Base-by-base conservation (phyloP, 2,888 invertebrate species). In the Drosophila mettleri region DNA sequence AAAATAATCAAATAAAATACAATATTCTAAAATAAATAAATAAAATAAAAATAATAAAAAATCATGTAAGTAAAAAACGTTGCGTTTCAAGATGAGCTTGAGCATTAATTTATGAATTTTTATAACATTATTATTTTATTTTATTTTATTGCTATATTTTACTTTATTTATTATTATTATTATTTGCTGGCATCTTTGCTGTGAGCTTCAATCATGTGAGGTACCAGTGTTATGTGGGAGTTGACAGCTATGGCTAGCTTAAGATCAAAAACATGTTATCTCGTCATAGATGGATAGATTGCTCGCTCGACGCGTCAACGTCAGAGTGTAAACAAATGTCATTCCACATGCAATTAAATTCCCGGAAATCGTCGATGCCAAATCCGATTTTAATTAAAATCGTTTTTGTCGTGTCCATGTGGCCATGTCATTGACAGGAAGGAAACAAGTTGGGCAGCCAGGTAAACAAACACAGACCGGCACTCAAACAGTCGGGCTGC, bases 371-470 rank as follows among this genome's bases (percentile, higher is more conserved):
- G 88, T 82, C 80, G 73, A 79, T 74, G 68, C 85, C 68, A 79
- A 86, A 86, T 89, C 88, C 86, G 88, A 89, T 89, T 89, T 85
- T 85, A 85, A 85, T 85, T 85, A 85, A 85, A 85, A 85, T 73
- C 86, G 74, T 74, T 87, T 70, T 69, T 65, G 66, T 66, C 59
- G 43, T 61, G 34, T 78, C 58, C 34, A 58, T 64, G 77, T 65
- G 78, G 68, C 74, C 74, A 79, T 79, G 71, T 77, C 80, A 66
- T 69, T 69, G 69, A 69, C 82, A 81, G 82, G 81, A 87, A 81
- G 70, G 81, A 88, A 74, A 66, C 71, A 71, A 69, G 70, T 68
- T 66, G 68, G 64, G 24, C 70, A 66, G 66, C 39, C 62, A 80
- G 81, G 77, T 69, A 83, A 62, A 65, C 63, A 72, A 72, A 66